Evolutionary conservation across 2,888 invertebrate species (phyloP), one percentile per base, ranked within the genome.

Genomic region (Acrobeloides nanus): DNA sequence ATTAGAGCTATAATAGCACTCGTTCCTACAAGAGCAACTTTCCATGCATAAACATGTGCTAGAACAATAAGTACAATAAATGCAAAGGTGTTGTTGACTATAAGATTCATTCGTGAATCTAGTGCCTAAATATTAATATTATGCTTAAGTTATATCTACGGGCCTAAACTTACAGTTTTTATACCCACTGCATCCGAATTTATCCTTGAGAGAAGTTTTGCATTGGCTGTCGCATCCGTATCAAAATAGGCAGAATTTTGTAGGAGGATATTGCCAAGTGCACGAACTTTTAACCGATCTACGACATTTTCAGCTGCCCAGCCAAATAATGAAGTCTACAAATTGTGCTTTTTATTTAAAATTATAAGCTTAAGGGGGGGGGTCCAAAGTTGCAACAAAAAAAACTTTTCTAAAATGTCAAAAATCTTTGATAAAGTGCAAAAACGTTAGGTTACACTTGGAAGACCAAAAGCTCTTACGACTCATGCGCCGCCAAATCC

Each of bases 171-270:
- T n/a, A n/a, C n/a, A n/a, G n/a, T n/a, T n/a, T n/a, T n/a, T n/a
- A n/a, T n/a, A n/a, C n/a, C n/a, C n/a, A n/a, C n/a, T n/a, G n/a
- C n/a, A n/a, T n/a, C n/a, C n/a, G n/a, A n/a, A n/a, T n/a, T n/a
- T n/a, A n/a, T n/a, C n/a, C n/a, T n/a, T n/a, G n/a, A n/a, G n/a
- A n/a, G n/a, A n/a, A 76, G 53, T 51, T 74, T 76, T 31, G 75
- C 75, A 23, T 74, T 63, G 3, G 74, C 64, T 51, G 74, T 74
- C 10, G 66, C 61, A 18, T 74, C 71, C 25, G 74, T 61, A 64
- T 78, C 78, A 50, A 76, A 77, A 75, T 75, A 78, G 8, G 71
- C 74, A 7, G 76, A 68, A 33, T 76, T 72, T 60, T 77, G 77
- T 21, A 72, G 61, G 20, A 78, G 54, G 43, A 77, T 73, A 45